Evolutionary conservation across 2,888 invertebrate species (phyloP).

Genomic region (Sclerodermus sp.): DNA sequence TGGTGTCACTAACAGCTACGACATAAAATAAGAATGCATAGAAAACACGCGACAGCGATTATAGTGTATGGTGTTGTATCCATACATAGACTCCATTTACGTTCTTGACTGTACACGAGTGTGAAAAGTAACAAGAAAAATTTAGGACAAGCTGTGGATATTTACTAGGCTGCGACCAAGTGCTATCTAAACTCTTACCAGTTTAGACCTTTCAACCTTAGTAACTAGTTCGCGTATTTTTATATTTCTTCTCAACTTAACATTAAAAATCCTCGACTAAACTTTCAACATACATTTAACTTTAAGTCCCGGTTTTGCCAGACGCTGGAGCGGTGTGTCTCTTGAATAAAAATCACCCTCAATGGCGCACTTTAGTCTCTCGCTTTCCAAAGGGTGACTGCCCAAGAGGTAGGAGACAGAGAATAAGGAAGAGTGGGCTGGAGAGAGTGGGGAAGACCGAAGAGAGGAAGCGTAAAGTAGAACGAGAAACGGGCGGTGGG

Average conservation of each 20-base stretch:
- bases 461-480: constrained; percentile 19
- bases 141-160: constrained; percentile 3
- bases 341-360: constrained; percentile 57
- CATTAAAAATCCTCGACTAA: constrained; percentile 53
- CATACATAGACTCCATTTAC: no score
- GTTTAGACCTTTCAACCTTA: constrained; percentile 43
- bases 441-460: constrained; percentile 7
- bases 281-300: constrained; percentile 54
- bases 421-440: constrained; percentile 12
- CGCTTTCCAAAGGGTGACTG: constrained; percentile 35
- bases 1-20: no score
- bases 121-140: constrained; percentile 9
- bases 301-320: constrained; percentile 42
- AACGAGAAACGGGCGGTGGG: no score
- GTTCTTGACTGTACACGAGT: not conserved
- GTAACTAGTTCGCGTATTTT: constrained; percentile 47
- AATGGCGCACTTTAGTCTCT: constrained; percentile 51
- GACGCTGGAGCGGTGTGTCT: constrained; percentile 35
- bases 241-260: constrained; percentile 44
- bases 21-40: no score
- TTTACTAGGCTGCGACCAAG: constrained; percentile 16
- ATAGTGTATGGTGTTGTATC: no score
- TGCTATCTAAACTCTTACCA: constrained; percentile 22
- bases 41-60: no score
- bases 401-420: constrained; percentile 24